Evolutionary conservation across 1,140 invertebrate genomes (phyloP), one percentile per base, ranked within the genome.

Genomic region (Leptoteleia sp.): DNA sequence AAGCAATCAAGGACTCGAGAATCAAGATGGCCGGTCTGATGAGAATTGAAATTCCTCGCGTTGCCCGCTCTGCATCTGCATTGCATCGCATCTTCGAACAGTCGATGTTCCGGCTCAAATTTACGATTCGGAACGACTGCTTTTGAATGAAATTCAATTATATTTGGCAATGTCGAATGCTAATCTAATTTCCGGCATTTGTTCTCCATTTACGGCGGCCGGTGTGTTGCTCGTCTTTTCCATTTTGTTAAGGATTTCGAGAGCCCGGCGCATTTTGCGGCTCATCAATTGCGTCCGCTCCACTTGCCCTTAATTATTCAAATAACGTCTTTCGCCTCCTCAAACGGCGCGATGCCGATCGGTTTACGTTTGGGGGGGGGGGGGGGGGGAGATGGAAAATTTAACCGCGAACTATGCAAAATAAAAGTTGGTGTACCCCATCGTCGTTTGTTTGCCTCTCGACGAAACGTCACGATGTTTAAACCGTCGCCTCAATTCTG

Each of bases 1-100:
- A 78, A 78, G 79, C 67, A 78, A 78, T 81, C 59, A 72, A 76
- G 70, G 68, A 76, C 42, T 77, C 57, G 37, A 7, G 54, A 72
- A 81, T 71, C 75, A 77, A 77, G 73, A 75, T 81, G 75, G 75
- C 59, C 52, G 67, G 35, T 52, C 72, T 76, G 72, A 80, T 76
- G 68, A 70, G 57, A 80, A 80, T 80, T 80, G 75, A 81, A 78
- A 81, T 81, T 81, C 73, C 62, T 75, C 64, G 33, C 64, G 78
- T 55, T 43, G 68, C 62, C 48, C 33, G 72, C 67, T 27, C 52
- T 50, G 76, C 64, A 73, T 81, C 70, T 70, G 70, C 76, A 75
- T 79, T 55, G 68, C 62, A 47, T 72, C 42, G 57, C 59, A 72
- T 61, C 76, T 59, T 76, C 35, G 54, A 57, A 15, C 29, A 50